Conservation (phyloP, 2,113 vertebrate species). For the Mirounga angustirostris region DNA sequence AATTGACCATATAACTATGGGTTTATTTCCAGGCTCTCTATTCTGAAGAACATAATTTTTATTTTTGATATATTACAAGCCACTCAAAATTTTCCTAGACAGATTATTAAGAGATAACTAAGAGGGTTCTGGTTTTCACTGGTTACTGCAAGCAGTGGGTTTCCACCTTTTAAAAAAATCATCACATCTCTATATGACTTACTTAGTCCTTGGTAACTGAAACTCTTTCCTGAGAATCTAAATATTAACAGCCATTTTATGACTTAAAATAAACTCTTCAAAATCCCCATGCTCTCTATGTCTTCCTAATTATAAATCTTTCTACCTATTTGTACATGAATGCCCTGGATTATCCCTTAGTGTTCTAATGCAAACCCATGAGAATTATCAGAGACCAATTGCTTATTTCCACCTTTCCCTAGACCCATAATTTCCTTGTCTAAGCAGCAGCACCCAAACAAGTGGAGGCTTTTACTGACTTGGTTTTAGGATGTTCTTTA, state of each 20-base stretch:
- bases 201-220: neutral
- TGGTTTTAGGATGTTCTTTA: slow-evolving; percentile 4
- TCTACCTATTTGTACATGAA: neutral
- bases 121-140: neutral
- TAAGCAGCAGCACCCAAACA: neutral
- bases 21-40: neutral
- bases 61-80: neutral
- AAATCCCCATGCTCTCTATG: neutral
- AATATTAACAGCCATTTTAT: neutral
- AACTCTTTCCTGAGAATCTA: neutral
- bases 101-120: neutral
- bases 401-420: neutral
- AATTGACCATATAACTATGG: neutral
- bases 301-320: neutral
- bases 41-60: neutral
- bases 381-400: neutral
- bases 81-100: neutral
- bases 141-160: neutral
- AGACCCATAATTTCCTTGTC: neutral
- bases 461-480: neutral
- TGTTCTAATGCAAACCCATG: neutral
- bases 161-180: neutral
- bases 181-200: neutral
- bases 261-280: neutral
- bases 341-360: neutral